Percentiles rank a stretch among this genome's conserved stretches.
These are phyloP conservation scores for Megalonaias nervosa DNA, from an alignment of 1,140 invertebrate species.

Conservation along the genomic window DNA sequence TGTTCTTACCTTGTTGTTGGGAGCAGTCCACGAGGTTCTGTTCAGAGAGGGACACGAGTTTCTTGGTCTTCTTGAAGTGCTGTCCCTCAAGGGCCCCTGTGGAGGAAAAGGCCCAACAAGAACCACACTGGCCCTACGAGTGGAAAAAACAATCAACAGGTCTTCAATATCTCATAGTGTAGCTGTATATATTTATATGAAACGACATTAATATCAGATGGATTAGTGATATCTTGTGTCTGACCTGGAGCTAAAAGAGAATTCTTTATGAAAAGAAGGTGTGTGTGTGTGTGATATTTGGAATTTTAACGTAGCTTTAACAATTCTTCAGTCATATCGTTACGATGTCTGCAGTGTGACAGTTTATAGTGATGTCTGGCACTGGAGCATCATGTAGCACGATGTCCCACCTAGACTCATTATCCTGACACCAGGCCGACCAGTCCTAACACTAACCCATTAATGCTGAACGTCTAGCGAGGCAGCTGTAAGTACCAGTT, in stretches of 20 bases:
- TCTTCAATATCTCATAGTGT: background rate
- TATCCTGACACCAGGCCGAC: too few relatives aligned
- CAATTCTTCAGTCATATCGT: too few relatives aligned
- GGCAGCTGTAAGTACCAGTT: too few relatives aligned
- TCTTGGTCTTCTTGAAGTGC: conserved; percentile 87
- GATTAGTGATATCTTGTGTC: background rate
- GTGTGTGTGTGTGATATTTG: background rate
- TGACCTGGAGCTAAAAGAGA: background rate
- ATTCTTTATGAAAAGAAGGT: background rate
- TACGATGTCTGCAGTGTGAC: too few relatives aligned
- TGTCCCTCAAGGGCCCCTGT: conserved; percentile 97
- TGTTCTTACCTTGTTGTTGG: conserved; percentile 29
- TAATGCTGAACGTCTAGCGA: too few relatives aligned
- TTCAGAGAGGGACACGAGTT: conserved; percentile 94
- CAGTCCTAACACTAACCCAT: too few relatives aligned
- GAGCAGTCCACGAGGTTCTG: conserved; percentile 98
- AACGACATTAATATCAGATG: background rate
- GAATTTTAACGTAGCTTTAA: too few relatives aligned
- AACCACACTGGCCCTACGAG: conserved; percentile 82
- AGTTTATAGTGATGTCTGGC: too few relatives aligned
- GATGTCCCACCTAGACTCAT: too few relatives aligned
- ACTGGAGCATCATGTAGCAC: too few relatives aligned
- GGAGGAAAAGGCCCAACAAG: conserved; percentile 94
- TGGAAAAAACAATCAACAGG: conserved; percentile 2
- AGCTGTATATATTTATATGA: background rate